These are phyloP conservation scores for Perithous albicinctus DNA, from an alignment of 2,888 invertebrate genomes.

Conservation along the genomic window DNA sequence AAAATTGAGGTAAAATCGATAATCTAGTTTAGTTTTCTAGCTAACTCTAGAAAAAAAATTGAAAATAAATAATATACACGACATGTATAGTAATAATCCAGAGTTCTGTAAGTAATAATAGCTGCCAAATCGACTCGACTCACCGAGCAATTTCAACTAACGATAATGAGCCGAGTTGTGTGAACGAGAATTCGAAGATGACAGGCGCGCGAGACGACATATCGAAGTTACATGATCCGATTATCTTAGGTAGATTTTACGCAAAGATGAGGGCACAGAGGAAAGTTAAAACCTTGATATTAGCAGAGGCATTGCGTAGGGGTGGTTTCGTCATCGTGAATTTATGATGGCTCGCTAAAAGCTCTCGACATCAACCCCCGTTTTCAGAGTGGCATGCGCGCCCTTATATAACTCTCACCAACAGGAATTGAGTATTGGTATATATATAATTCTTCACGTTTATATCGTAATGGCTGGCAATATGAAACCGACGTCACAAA, in stretches of 20 bases:
- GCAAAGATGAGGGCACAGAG: background rate
- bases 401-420: constrained; percentile 14
- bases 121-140: background rate
- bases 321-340: constrained; percentile 60
- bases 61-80: too few species aligned
- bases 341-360: constrained; percentile 68
- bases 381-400: constrained; percentile 8
- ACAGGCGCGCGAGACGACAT: background rate
- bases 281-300: constrained; percentile 16
- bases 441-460: constrained; percentile 51
- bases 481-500: too few species aligned
- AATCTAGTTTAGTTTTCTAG: too few species aligned
- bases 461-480: background rate
- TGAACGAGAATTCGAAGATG: constrained; percentile 18
- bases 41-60: too few species aligned
- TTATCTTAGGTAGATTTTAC: constrained; percentile 27
- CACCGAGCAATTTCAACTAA: constrained; percentile 23
- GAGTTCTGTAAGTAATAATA: background rate
- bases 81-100: too few species aligned
- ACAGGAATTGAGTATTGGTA: constrained; percentile 60
- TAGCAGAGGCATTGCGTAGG: constrained; percentile 20
- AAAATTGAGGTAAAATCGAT: too few species aligned
- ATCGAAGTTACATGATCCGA: constrained; percentile 29
- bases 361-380: constrained; percentile 36
- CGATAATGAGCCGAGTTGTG: background rate